Evolutionary conservation across 2,113 vertebrate genomes (phyloP), one percentile per base, ranked within the genome.

Genomic region (Nycticebus coucang): DNA sequence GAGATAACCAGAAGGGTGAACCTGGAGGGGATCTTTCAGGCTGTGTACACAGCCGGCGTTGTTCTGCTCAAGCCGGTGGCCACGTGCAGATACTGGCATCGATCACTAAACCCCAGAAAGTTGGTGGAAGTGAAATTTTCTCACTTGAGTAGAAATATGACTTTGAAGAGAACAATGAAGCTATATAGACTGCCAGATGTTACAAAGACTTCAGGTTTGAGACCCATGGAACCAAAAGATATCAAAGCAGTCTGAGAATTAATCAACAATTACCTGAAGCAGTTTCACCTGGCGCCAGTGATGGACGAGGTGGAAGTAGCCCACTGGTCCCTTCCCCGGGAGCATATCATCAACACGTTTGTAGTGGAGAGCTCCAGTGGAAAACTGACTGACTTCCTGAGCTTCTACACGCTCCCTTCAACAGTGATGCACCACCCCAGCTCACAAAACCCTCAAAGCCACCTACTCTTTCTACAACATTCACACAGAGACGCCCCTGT

Each of bases 381-480:
- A 62, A 83, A 98, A 59, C 98, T 99, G 98, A 99, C 99, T 55
- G 99, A 99, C 97, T 99, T 99, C 91, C 98, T 99, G 98, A 99
- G 99, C 98, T 99, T 99, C 98, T 99, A 99, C 98, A 99, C 99
- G 0, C 99, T 99, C 97, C 99, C 99, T 62, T 99, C 99, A 19
- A 99, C 99, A 8, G 99, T 99, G 97, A 99, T 99, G 99, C 99
- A 99, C 97, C 99, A 99, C 95, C 99, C n/a, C 99, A 6, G 98
- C 99, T 84, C 99, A 99, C 98, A 99, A 99, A 98, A 99, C 99
- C 97, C 99, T 99, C 98, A 99, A 99, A 98, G 99, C 99, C 9
- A 99, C 99, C 41, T 99, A 99, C 98, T 99, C 99, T 97, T 99
- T 99, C 98, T 99, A 99, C 98, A 99, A 99, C 79, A 98, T 99